Evolutionary conservation across 2,113 vertebrate species (phyloP).

Genomic region (Cavia porcellus): DNA sequence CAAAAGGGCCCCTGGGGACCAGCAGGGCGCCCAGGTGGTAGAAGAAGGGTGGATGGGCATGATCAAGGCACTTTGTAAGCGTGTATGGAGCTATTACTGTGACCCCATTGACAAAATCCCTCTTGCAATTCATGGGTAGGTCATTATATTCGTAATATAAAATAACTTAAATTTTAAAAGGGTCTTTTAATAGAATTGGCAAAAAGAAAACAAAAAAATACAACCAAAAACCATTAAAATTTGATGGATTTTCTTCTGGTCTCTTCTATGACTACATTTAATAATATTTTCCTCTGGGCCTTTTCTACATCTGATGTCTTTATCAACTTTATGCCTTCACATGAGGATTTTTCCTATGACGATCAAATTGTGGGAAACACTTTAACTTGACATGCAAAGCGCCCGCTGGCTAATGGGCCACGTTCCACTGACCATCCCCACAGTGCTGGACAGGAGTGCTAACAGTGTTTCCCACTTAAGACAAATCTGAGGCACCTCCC

Average conservation of each 20-base stretch:
- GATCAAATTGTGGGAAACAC: background rate
- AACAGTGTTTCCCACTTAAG: background rate
- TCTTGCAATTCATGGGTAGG: background rate
- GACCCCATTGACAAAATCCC: background rate
- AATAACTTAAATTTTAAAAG: background rate
- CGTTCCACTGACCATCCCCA: background rate
- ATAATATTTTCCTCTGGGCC: background rate
- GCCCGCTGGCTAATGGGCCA: background rate
- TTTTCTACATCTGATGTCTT: background rate
- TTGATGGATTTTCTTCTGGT: background rate
- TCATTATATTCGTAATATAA: background rate
- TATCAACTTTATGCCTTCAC: background rate
- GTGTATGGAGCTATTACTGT: too few species aligned
- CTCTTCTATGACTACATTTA: constrained; percentile 2
- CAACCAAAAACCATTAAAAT: background rate
- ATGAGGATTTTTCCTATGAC: background rate
- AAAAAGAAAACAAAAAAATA: constrained; percentile 19
- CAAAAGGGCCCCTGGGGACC: background rate
- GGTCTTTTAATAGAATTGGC: background rate
- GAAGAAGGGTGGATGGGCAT: too few species aligned
- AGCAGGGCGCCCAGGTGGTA: background rate
- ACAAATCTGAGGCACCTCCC: background rate
- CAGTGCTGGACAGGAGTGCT: background rate
- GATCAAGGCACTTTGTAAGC: background rate
- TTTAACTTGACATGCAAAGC: constrained; percentile 19